Evolutionary conservation across 2,888 invertebrate genomes (phyloP).

Genomic region (Aricia artaxerxes): DNA sequence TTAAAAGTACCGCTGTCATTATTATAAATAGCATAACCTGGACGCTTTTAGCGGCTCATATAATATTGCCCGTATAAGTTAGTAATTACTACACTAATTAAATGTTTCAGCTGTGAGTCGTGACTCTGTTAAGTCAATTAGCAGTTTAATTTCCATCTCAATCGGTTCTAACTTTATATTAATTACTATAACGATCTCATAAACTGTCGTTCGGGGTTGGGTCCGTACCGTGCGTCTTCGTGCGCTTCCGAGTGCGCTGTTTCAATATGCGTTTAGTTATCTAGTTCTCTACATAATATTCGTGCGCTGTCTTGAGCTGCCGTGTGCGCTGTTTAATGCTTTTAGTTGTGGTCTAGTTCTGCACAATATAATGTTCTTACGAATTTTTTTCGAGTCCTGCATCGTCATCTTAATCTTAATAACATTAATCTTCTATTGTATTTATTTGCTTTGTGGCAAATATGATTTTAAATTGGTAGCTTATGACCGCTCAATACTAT

Average conservation of each 20-base stretch:
- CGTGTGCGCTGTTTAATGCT: too few relatives aligned
- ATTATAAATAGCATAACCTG: neutral
- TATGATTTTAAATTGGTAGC: too few relatives aligned
- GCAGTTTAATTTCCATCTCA: constrained; percentile 1
- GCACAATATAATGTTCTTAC: too few relatives aligned
- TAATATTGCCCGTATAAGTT: neutral
- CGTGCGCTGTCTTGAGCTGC: too few relatives aligned
- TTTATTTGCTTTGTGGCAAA: too few relatives aligned
- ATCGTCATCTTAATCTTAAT: neutral
- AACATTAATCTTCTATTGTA: too few relatives aligned
- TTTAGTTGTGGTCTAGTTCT: too few relatives aligned
- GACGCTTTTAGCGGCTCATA: neutral
- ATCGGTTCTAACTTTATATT: neutral
- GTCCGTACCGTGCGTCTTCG: neutral
- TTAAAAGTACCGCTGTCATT: neutral
- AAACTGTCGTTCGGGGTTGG: neutral
- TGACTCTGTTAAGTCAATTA: neutral
- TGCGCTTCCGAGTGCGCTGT: neutral
- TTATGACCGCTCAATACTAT: too few relatives aligned
- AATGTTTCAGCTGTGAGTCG: neutral
- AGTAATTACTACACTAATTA: neutral
- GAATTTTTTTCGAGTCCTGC: too few relatives aligned
- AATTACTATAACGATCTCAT: neutral
- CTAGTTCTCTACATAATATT: too few relatives aligned
- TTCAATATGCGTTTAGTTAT: neutral